Base-by-base conservation (phyloP, 1,140 invertebrate species). In the Battus philenor region DNA sequence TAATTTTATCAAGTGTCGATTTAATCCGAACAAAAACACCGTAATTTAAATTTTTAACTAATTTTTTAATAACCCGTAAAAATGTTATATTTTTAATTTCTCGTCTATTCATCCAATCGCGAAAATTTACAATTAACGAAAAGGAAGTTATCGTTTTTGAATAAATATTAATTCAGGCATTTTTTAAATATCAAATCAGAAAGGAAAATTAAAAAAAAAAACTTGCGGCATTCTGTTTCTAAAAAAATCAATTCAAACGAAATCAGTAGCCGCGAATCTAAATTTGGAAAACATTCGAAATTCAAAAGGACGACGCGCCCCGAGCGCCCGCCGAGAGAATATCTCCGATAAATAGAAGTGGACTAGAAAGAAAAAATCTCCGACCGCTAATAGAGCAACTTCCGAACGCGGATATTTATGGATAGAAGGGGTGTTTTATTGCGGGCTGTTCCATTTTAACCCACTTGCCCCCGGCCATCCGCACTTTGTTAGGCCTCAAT, bases 331-430 rank as follows among this genome's bases (percentile, higher is more conserved):
- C 60, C 38, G 64, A 55, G 52, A 59, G 45, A 51, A 38, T 50
- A 56, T 57, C 56, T 62, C 61, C 67, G 67, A 75, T 76, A 80
- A 77, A 80, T 75, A 76, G 70, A 74, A 70, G 59, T 66, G 73
- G 51, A 58, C 57, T 47, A 48, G 44, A 62, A 57, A 59, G 62
- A 54, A 65, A 74, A 75, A 76, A 73, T 56, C 66, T 59, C 64
- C 73, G 68, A 78, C 77, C 80, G 70, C 77, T 78, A 81, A 81
- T 76, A 72, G 78, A 75, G 54, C 72, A 66, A 74, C 64, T 81
- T 81, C 80, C 80, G 77, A 81, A 81, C 69, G 31, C 30, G 75
- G 73, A 81, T 84, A 84, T 84, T 84, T 84, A 84, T 84, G 74
- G 71, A 69, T 63, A 74, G 60, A 69, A 72, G 74, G 79, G 80